Percentiles rank a stretch among this genome's conserved stretches.
These are phyloP conservation scores for Nesometra sesokonis DNA, from an alignment of 35 echinoderm and acorn worm species.

Conservation along the genomic window DNA sequence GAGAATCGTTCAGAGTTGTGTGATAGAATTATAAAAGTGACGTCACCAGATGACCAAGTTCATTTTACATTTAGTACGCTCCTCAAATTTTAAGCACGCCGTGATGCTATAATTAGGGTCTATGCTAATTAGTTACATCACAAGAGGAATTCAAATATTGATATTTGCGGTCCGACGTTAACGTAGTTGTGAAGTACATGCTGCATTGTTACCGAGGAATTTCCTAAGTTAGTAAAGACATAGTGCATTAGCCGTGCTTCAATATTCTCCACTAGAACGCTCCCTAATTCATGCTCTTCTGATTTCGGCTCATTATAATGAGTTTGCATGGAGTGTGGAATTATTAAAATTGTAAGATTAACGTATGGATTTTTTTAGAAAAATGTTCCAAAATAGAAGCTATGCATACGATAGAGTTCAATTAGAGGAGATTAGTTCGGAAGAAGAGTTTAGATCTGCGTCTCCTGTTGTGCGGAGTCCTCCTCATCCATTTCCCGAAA, in stretches of 20 bases:
- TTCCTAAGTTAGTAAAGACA: too few relatives aligned
- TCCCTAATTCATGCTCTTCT: too few relatives aligned
- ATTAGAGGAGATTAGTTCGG: background rate
- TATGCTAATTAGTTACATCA: too few relatives aligned
- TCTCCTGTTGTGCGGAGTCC: background rate
- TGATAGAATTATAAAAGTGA: too few relatives aligned
- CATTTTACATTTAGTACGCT: too few relatives aligned
- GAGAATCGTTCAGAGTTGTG: too few relatives aligned
- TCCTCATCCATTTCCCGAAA: background rate
- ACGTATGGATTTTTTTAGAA: background rate
- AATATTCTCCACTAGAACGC: background rate
- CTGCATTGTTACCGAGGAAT: too few relatives aligned
- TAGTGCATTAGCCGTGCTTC: background rate
- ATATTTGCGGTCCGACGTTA: background rate
- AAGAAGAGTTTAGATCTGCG: background rate
- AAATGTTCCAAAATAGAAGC: background rate
- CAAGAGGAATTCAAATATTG: background rate
- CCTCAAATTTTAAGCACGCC: too few relatives aligned
- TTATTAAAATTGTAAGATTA: background rate
- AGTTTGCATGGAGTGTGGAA: background rate
- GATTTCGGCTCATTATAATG: background rate
- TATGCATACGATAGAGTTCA: background rate
- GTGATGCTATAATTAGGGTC: too few relatives aligned
- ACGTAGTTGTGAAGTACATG: background rate
- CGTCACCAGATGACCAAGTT: too few relatives aligned